These are phyloP conservation scores for Phalacrocorax brasilianus DNA, from an alignment of 2,113 vertebrate species.

Conservation along the genomic window DNA sequence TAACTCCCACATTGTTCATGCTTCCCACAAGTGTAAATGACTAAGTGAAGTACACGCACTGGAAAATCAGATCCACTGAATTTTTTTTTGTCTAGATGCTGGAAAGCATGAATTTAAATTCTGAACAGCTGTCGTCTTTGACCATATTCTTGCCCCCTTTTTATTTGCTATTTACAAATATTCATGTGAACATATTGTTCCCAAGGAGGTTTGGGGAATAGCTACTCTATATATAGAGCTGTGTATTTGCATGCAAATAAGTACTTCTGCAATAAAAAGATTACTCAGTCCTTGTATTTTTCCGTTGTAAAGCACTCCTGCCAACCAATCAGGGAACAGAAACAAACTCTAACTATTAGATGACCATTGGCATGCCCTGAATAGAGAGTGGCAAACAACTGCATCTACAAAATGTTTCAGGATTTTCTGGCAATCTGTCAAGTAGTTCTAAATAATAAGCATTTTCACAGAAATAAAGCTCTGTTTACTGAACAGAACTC, in stretches of 20 bases:
- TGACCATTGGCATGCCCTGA: not conserved
- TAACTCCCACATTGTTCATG: not conserved
- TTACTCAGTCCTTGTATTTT: not conserved
- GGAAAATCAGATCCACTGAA: not conserved
- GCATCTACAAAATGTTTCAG: not conserved
- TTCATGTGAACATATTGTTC: not conserved
- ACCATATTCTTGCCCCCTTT: not conserved
- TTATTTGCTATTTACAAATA: constrained; percentile 4
- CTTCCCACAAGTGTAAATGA: not conserved
- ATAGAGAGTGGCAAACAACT: not conserved
- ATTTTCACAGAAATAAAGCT: not conserved
- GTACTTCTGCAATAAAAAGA: not conserved
- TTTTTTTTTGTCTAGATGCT: not conserved
- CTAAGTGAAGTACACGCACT: not conserved
- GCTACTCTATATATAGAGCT: not conserved
- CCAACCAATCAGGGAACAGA: not conserved
- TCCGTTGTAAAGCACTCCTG: not conserved
- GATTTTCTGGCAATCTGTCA: not conserved
- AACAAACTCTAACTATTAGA: not conserved
- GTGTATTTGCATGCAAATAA: not conserved
- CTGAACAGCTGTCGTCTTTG: not conserved
- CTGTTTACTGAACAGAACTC: not conserved
- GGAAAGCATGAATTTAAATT: not conserved
- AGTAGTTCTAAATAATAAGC: not conserved
- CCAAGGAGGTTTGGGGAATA: not conserved